Conservation (phyloP, 92 coral and sea anemone species). For the Metridium senile region DNA sequence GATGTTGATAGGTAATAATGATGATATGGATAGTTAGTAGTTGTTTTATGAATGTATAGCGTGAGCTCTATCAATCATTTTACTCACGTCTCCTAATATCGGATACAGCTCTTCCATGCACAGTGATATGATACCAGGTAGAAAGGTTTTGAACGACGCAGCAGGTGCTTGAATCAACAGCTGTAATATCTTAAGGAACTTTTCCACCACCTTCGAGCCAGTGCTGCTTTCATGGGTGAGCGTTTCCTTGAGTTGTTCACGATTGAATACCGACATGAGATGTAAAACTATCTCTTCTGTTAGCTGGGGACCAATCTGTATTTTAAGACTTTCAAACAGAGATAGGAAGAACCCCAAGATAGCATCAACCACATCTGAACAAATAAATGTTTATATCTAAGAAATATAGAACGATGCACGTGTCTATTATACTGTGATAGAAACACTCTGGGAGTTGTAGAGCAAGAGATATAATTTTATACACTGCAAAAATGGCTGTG, state of each 20-base stretch:
- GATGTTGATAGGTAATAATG: no score
- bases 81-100: constrained; percentile 79
- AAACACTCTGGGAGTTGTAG: no score
- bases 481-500: no score
- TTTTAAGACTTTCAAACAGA: constrained; percentile 82
- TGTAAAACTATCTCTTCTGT: constrained; percentile 93
- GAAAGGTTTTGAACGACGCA: constrained; percentile 84
- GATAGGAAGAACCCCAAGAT: constrained; percentile 86
- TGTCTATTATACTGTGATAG: not conserved
- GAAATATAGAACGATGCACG: no score
- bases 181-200: constrained; percentile 90
- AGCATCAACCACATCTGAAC: constrained; percentile 82
- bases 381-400: not conserved
- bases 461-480: no score
- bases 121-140: constrained; percentile 88
- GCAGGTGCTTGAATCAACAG: constrained; percentile 93
- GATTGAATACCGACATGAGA: constrained; percentile 83
- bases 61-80: no score
- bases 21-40: no score
- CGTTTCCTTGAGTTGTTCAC: constrained; percentile 81
- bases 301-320: constrained; percentile 86
- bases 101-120: constrained; percentile 96
- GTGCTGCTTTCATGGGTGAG: constrained; percentile 89
- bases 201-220: constrained; percentile 87
- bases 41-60: no score